Evolutionary conservation across 2,888 invertebrate species (phyloP).

Genomic region (Eristalinus sepulchralis): DNA sequence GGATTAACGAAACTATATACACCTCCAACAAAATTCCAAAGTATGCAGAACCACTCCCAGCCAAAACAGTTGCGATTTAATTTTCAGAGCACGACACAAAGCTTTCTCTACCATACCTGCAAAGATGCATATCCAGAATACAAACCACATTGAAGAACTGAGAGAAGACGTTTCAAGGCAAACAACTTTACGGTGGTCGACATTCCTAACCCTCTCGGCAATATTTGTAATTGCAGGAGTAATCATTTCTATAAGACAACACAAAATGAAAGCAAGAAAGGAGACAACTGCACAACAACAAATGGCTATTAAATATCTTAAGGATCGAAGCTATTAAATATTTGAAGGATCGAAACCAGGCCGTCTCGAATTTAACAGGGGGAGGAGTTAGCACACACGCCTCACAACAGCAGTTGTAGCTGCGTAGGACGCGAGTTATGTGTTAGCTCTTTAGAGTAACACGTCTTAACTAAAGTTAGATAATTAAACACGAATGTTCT

Average conservation of each 20-base stretch:
- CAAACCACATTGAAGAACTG: neutral
- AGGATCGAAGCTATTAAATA: neutral
- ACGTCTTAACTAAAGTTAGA: no score
- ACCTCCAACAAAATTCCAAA: neutral
- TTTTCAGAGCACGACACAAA: neutral
- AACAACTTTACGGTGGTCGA: neutral
- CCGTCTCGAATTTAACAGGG: neutral
- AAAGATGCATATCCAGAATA: neutral
- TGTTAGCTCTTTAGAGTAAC: no score
- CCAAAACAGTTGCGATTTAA: neutral
- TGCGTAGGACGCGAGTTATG: no score
- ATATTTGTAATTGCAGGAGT: neutral
- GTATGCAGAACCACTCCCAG: neutral
- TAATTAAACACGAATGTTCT: no score
- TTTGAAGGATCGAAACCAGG: conserved; percentile 1
- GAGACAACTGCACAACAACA: neutral
- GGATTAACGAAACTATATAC: conserved; percentile 4
- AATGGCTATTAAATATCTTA: no score
- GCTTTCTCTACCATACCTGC: neutral
- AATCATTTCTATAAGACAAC: neutral
- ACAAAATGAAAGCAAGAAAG: neutral
- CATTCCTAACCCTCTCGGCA: neutral
- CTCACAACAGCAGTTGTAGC: no score
- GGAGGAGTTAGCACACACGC: conserved; percentile 3
- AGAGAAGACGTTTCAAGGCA: neutral